Evolutionary conservation across 2,797 vertebrate species (phyloP).

Genomic region (Ceyx erithaca): DNA sequence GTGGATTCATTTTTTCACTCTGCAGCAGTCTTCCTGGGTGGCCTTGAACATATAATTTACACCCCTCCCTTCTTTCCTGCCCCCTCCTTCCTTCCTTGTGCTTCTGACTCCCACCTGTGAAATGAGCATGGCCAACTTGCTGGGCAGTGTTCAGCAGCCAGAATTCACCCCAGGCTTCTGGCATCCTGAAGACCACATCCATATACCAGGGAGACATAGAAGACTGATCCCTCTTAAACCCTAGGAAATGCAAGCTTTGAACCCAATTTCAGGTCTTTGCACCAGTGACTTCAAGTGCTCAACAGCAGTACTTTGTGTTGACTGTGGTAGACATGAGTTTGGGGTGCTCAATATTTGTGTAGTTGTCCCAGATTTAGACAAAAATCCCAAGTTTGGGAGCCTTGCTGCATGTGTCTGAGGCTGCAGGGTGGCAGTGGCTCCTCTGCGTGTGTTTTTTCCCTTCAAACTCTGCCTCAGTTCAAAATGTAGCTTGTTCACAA

Average conservation of each 20-base stretch:
- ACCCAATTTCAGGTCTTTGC: not conserved
- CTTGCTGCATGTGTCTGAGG: accelerated
- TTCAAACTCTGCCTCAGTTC: not conserved
- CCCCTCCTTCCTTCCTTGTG: conserved; percentile 6
- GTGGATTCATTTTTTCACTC: not conserved
- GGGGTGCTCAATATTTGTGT: not conserved
- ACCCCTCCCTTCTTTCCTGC: conserved; percentile 21
- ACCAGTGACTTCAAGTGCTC: not conserved
- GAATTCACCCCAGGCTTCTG: not conserved
- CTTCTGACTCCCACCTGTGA: conserved; percentile 5
- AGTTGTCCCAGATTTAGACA: not conserved
- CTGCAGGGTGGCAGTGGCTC: accelerated
- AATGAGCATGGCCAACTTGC: not conserved
- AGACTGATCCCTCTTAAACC: not conserved
- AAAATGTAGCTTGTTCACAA: conserved; percentile 14
- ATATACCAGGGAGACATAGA: accelerated
- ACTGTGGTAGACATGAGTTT: not conserved
- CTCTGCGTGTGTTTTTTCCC: not conserved
- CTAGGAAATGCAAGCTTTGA: not conserved
- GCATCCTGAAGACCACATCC: not conserved
- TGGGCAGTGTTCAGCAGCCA: not conserved
- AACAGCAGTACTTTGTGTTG: not conserved
- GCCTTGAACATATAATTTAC: conserved; percentile 11
- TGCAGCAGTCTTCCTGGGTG: conserved; percentile 41
- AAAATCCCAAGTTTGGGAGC: not conserved